Evolutionary conservation across 2,888 invertebrate genomes (phyloP), one percentile per base, ranked within the genome.

Genomic region (Uloborus plumipes): DNA sequence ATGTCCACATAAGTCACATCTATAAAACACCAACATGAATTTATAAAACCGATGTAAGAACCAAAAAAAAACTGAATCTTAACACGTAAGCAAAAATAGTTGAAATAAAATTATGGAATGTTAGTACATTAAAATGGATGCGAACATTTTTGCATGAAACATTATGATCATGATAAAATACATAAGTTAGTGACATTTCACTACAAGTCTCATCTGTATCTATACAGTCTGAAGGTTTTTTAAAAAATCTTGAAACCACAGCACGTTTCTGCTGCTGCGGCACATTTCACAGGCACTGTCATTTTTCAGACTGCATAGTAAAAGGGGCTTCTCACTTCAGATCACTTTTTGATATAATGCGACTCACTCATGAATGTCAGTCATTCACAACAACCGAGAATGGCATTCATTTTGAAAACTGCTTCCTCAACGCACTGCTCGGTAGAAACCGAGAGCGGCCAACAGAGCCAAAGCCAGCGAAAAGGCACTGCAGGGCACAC

Each of bases 281-380:
- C 64, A 64, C 64, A 31, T 69, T 80, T 74, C 69, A 69, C 73
- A 80, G 80, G 80, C 70, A 80, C 74, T 80, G 80, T 80, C 74
- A 65, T 80, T 69, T 26, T 4, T 2, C 26, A 26, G n/a, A 26
- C 26, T 26, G 26, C 4, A 26, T 26, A 26, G 26, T 3, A 26
- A 26, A 26, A 26, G 26, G n/a, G n/a, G 26, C 26, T 26, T 26
- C 26, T 26, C 26, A 26, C 55, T 58, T 74, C 65, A 77, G 64
- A 77, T 70, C 77, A 22, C 18, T 55, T 53, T 18, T n/a, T 58
- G 39, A 26, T 53, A 53, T 53, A 18, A 53, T 53, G 53, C 31
- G 18, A 16, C 16, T 58, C 55, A 47, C 70, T 47, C 31, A 26
- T 26, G 31, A 31, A 53, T 15, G 53, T 22, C 50, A 64, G 26